Conservation (phyloP, 2,113 vertebrate genomes). For the Elachura formosa region DNA sequence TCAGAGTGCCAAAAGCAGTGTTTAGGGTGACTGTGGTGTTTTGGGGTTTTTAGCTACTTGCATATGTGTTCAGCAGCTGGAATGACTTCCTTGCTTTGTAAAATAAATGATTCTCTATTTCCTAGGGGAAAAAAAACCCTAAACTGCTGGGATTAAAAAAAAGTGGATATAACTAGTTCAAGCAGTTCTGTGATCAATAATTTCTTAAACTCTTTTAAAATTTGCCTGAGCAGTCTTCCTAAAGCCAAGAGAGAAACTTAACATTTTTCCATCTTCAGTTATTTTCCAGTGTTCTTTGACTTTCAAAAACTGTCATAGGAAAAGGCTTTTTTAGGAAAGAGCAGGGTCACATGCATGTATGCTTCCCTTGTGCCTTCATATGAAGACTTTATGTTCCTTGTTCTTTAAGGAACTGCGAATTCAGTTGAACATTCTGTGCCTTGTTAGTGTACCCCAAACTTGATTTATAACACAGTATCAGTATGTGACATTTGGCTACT, state of each 20-base stretch:
- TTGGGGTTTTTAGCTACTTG: background rate
- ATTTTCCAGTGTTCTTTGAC: background rate
- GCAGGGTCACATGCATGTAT: background rate
- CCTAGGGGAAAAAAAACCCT: background rate
- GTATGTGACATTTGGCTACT: background rate
- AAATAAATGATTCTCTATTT: conserved; percentile 29
- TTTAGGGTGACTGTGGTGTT: background rate
- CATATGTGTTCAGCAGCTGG: background rate
- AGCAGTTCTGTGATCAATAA: background rate
- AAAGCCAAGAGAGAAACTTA: background rate
- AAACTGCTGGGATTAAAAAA: background rate
- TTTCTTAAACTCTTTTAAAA: background rate
- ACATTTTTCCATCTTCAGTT: background rate
- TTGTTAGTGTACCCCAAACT: background rate
- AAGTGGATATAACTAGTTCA: background rate
- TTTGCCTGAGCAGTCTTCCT: background rate
- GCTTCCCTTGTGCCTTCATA: background rate
- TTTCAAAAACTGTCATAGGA: background rate
- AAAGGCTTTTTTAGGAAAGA: background rate
- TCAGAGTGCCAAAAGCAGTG: background rate
- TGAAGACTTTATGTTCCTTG: background rate
- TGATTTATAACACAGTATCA: background rate
- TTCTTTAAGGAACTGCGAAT: background rate
- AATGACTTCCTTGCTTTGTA: conserved; percentile 34
- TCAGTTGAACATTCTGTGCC: background rate